A percentile compares a stretch with the other conserved stretches of the same genome.
Conservation (phyloP, 1,140 invertebrate species). For the Homarus americanus region DNA sequence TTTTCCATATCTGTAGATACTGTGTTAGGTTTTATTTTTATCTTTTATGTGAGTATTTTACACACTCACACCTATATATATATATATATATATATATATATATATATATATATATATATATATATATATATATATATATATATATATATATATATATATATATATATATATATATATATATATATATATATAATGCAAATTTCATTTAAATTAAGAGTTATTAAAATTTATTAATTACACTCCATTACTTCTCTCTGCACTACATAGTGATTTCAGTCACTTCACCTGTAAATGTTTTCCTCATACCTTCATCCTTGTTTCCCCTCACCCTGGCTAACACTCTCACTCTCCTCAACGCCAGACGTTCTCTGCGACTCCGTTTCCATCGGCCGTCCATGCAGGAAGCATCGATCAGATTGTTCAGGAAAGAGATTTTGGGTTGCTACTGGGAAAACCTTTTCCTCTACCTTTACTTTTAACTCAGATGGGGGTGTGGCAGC, state of each 20-base stretch:
- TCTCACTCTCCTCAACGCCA: slow-evolving; percentile 34
- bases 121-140: background rate
- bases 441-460: background rate
- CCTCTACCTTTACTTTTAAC: background rate
- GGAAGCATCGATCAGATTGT: slow-evolving; percentile 58
- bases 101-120: slow-evolving; percentile 40
- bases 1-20: too few species aligned
- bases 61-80: background rate
- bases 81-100: slow-evolving; percentile 30
- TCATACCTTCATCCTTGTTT: background rate
- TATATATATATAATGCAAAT: too few species aligned
- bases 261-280: too few species aligned
- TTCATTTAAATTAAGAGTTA: too few species aligned
- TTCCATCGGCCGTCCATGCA: slow-evolving; percentile 67
- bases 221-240: too few species aligned
- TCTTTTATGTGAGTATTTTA: too few species aligned
- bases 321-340: slow-evolving; percentile 11
- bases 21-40: too few species aligned
- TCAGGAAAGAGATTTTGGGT: slow-evolving; percentile 58
- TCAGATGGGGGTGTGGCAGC: background rate
- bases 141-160: background rate
- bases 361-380: slow-evolving; percentile 61
- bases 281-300: background rate
- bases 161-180: background rate
- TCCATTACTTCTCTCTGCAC: too few species aligned